Conservation (phyloP, 2,888 invertebrate species). For the Osedax fenrisi region DNA sequence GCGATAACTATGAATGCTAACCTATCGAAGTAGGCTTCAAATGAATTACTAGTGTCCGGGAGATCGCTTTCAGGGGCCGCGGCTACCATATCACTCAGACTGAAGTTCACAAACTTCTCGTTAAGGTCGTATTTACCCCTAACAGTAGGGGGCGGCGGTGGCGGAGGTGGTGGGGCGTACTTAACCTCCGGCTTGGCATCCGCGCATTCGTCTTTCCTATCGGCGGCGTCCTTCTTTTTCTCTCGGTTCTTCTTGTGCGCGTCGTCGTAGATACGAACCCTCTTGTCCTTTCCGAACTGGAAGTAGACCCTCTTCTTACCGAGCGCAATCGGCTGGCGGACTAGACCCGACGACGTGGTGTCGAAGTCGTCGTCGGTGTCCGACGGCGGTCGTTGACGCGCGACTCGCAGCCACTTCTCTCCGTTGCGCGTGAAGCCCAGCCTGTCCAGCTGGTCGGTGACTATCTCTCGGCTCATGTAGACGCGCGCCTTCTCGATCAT, state of each 20-base stretch:
- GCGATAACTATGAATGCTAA: too few species aligned
- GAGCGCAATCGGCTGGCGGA: neutral
- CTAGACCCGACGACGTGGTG: too few species aligned
- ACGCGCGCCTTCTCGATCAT: too few species aligned
- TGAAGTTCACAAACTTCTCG: too few species aligned
- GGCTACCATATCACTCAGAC: too few species aligned
- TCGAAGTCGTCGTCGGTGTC: too few species aligned
- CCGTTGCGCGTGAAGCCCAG: neutral
- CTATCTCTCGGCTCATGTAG: too few species aligned
- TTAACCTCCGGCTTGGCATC: neutral
- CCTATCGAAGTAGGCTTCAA: too few species aligned
- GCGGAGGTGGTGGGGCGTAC: neutral
- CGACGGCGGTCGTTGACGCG: neutral
- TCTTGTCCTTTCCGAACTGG: neutral
- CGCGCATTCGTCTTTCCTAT: neutral
- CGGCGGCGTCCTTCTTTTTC: neutral
- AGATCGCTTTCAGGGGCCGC: too few species aligned
- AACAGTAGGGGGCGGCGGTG: neutral
- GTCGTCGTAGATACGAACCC: neutral
- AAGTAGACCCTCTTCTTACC: neutral
- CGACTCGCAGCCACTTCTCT: neutral
- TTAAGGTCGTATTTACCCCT: too few species aligned
- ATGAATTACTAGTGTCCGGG: too few species aligned
- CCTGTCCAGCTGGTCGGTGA: neutral
- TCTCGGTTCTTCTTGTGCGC: neutral